phyloP scores from a whole-genome alignment of 2,113 vertebrate genomes.

The Turdus rufiventris region DNA sequence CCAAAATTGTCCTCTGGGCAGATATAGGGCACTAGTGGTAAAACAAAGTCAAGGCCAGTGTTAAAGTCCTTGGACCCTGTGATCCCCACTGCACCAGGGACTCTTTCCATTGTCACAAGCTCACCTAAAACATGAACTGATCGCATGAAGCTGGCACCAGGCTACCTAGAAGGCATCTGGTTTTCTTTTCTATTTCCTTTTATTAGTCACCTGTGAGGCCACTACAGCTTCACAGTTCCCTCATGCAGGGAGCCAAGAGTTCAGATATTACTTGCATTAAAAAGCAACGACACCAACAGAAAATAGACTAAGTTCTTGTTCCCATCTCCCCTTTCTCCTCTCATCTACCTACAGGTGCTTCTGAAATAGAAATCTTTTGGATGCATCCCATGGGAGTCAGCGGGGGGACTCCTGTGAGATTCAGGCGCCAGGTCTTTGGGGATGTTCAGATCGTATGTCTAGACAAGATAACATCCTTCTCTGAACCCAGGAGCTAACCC shows the following conservation, averaged over 20 bases:
- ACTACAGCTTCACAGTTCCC: not conserved
- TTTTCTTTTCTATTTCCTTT: not conserved
- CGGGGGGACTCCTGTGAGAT: slow-evolving; percentile 3
- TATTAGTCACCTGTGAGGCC: not conserved
- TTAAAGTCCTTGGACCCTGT: not conserved
- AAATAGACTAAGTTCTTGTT: not conserved
- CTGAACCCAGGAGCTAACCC: slow-evolving; percentile 50
- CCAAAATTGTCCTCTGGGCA: not conserved
- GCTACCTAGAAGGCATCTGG: not conserved
- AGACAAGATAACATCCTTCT: slow-evolving; percentile 65
- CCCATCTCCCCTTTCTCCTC: not conserved
- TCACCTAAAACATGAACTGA: not conserved
- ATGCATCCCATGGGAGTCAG: slow-evolving; percentile 49
- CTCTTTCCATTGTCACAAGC: not conserved
- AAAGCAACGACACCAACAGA: not conserved
- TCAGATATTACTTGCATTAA: not conserved
- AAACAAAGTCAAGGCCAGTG: not conserved
- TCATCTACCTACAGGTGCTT: slow-evolving; percentile 42
- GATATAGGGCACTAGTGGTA: not conserved
- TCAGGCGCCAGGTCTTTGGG: slow-evolving; percentile 53
- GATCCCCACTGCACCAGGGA: not conserved
- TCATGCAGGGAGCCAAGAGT: not conserved
- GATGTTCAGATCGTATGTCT: slow-evolving; percentile 52
- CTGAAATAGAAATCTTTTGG: slow-evolving; percentile 49
- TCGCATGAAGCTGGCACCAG: not conserved